Conservation (phyloP, 2,888 invertebrate genomes). For the Polyommatus icarus region DNA sequence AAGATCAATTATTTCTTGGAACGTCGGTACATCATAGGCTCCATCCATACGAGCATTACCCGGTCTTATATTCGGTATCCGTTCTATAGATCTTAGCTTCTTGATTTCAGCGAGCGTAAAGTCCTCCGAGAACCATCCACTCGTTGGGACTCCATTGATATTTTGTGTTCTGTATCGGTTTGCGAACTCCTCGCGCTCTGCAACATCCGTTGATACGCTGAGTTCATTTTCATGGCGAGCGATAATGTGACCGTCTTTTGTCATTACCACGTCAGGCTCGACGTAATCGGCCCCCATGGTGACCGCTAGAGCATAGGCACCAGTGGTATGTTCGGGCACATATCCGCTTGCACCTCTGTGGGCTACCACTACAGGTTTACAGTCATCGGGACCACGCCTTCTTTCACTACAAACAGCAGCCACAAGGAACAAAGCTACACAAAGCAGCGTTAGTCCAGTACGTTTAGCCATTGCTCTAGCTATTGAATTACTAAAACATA, state of each 20-base stretch:
- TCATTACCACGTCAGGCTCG: constrained; percentile 72
- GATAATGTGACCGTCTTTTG: constrained; percentile 61
- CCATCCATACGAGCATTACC: constrained; percentile 66
- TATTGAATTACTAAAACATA: background rate
- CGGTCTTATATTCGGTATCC: constrained; percentile 59
- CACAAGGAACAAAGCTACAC: constrained; percentile 28
- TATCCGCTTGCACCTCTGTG: constrained; percentile 73
- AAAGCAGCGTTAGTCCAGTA: background rate
- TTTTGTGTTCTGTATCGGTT: constrained; percentile 55
- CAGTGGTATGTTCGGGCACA: constrained; percentile 71
- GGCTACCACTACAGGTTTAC: constrained; percentile 59
- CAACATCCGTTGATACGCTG: constrained; percentile 60
- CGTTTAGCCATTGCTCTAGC: constrained; percentile 27
- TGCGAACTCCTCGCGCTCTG: constrained; percentile 57
- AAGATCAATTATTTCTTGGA: constrained; percentile 68
- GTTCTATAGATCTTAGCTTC: constrained; percentile 60
- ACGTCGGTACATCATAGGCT: constrained; percentile 59
- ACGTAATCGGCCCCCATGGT: constrained; percentile 71
- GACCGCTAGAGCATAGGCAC: constrained; percentile 66
- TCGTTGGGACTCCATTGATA: constrained; percentile 54
- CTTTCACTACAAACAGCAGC: constrained; percentile 25
- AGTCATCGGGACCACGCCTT: constrained; percentile 48
- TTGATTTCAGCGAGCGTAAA: constrained; percentile 69
- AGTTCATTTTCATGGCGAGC: constrained; percentile 70
- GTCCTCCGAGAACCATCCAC: constrained; percentile 72